Evolutionary conservation across 37 sponge, comb jelly and placozoan species (phyloP).

Genomic region (Eunapius fragilis): DNA sequence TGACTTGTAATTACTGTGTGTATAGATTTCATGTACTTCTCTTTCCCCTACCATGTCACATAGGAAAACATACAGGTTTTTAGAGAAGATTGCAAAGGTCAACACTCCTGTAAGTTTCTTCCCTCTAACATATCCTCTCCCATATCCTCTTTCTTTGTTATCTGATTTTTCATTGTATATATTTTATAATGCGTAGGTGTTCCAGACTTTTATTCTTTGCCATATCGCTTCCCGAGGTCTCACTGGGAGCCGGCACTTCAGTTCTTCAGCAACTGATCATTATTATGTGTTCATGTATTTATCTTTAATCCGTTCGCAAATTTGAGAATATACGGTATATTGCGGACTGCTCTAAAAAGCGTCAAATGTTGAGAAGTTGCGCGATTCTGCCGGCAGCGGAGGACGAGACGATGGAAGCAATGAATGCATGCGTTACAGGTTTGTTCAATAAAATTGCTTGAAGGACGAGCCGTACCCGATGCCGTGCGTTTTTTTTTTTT

Average conservation of each 20-base stretch:
- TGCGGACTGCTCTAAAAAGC: neutral
- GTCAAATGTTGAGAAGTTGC: neutral
- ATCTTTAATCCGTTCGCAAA: neutral
- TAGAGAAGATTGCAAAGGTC: neutral
- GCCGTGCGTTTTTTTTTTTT: neutral
- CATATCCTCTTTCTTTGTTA: neutral
- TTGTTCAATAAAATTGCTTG: neutral
- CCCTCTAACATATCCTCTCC: neutral
- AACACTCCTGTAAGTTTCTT: neutral
- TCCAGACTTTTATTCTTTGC: constrained; percentile 7
- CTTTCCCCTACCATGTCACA: neutral
- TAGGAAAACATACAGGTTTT: neutral
- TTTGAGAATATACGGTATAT: neutral
- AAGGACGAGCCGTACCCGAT: neutral
- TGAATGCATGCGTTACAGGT: neutral
- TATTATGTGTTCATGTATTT: neutral
- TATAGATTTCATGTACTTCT: neutral
- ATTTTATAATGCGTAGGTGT: neutral
- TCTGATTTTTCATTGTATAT: neutral
- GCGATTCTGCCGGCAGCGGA: neutral
- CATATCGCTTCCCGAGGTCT: constrained; percentile 58
- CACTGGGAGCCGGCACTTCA: constrained; percentile 66
- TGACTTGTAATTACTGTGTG: neutral
- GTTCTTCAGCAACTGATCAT: constrained; percentile 43
- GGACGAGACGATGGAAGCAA: neutral